Evolutionary conservation across 2,113 vertebrate genomes (phyloP).

Genomic region (Marcusenius ussheri): DNA sequence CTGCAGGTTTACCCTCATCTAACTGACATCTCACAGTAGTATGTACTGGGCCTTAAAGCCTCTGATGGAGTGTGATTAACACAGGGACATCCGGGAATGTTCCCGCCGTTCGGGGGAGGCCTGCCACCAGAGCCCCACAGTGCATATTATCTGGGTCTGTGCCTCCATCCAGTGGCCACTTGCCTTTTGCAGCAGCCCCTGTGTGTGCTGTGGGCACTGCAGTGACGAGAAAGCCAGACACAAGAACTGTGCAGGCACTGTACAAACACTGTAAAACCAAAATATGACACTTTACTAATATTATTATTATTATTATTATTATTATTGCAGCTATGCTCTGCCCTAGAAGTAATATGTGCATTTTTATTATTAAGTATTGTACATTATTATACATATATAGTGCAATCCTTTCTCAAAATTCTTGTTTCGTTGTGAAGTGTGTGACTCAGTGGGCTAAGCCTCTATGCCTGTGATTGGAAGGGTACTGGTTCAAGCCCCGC

Average conservation of each 20-base stretch:
- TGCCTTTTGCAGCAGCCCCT: neutral
- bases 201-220: neutral
- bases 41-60: neutral
- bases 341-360: neutral
- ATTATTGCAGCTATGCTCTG: neutral
- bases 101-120: neutral
- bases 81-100: neutral
- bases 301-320: neutral
- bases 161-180: slow-evolving; percentile 27
- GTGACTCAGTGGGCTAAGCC: no score
- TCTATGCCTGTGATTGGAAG: no score
- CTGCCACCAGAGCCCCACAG: neutral
- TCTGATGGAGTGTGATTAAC: neutral
- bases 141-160: slow-evolving; percentile 14
- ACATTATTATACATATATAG: neutral
- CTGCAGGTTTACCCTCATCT: neutral
- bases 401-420: neutral
- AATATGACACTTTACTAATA: neutral
- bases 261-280: neutral
- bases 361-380: neutral
- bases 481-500: no score
- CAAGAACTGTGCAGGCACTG: neutral
- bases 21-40: neutral
- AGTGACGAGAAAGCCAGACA: neutral
- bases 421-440: neutral